Evolutionary conservation across 2,888 invertebrate species (phyloP).

Genomic region (Melanostoma mellinum): DNA sequence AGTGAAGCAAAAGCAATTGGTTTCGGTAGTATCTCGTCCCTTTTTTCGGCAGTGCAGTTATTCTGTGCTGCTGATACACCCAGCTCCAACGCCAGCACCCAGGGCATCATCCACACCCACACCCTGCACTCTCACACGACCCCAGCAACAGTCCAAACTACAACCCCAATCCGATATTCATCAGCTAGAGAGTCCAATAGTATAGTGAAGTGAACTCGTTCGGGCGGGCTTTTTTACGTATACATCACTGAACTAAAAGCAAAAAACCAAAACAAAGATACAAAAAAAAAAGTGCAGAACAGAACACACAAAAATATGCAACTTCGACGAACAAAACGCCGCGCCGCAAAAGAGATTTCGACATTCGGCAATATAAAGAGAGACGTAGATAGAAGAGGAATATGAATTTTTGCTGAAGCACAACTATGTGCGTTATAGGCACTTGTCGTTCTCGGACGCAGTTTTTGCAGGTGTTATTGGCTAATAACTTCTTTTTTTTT

Average conservation of each 20-base stretch:
- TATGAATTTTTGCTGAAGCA: conserved; percentile 13
- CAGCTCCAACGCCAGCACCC: background rate
- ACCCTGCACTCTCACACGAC: conserved; percentile 4
- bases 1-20: background rate
- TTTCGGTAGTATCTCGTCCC: conserved; percentile 19
- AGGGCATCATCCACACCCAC: conserved; percentile 4
- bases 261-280: no score
- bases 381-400: conserved; percentile 15
- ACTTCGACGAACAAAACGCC: conserved; percentile 16
- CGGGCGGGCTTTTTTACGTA: no score
- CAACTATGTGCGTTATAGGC: no score
- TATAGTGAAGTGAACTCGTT: no score
- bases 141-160: background rate
- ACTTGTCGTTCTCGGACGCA: no score
- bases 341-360: conserved; percentile 26
- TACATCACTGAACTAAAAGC: no score
- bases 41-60: conserved; percentile 33
- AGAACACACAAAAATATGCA: background rate
- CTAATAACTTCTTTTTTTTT: no score
- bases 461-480: no score
- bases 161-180: no score
- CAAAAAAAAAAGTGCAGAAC: no score
- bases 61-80: background rate
- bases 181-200: no score
- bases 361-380: conserved; percentile 15